Base-by-base conservation (phyloP, 2,797 vertebrate species). In the Somateria mollissima region DNA sequence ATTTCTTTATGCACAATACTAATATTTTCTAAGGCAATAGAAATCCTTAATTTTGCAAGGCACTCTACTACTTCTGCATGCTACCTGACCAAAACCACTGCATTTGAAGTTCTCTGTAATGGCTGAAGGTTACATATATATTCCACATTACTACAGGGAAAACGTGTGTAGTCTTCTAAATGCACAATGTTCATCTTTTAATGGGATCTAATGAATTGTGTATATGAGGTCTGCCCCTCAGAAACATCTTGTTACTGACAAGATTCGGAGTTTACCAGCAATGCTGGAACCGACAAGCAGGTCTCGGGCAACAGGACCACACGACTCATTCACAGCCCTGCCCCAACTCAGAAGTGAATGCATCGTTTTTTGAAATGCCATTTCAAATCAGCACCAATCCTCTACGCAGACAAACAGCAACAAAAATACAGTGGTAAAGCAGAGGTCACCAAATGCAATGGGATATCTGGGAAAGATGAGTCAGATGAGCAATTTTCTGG, bases 271-370 rank as follows among this genome's bases (percentile, higher is more conserved):
- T 56, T 70, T 61, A 56, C 14, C 56, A 8, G 28, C 0, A 2
- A 15, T 24, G 56, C 56, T 34, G 47, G 45, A 36, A 60, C 0
- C 3, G 16, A 75, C 49, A 34, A 37, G n/a, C 10, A 53, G 70
- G 5, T 25, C 61, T 58, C 41, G 18, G 53, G 6, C 24, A 2
- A 0, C 0, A 28, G 51, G 27, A 53, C 10, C 34, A 24, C 39
- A 25, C 0, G 2, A 6, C 21, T 45, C 27, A 1, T 4, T 1
- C 51, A 28, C 70, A 64, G 53, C 54, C 34, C 71, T 36, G 47
- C 51, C 8, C 1, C 1, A 51, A 53, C 58, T 78, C 79, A 39
- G 61, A 37, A 72, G 27, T 8, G 36, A 54, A 41, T 0, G 7
- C 11, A 24, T 17, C 3, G 0, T 17, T 28, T 87, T 39, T 53